Conservation (phyloP, 2,888 invertebrate species). For the Oxytorus armatus region DNA sequence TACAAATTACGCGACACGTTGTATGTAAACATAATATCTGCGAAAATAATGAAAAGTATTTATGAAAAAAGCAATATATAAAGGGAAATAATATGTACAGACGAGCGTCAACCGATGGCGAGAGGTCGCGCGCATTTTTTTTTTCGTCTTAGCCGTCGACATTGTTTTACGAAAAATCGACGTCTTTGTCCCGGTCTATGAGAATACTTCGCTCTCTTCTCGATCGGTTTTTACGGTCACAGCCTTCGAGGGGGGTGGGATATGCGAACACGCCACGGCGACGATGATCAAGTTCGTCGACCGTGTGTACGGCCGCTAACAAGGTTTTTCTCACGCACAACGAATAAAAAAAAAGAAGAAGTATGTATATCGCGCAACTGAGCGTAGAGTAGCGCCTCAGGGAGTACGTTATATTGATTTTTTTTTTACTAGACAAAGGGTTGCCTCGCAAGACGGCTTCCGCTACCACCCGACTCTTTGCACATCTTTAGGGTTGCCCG, state of each 20-base stretch:
- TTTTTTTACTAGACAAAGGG: constrained; percentile 56
- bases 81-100: not conserved
- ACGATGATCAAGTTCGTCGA: constrained; percentile 37
- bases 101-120: constrained; percentile 33
- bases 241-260: constrained; percentile 73
- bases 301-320: constrained; percentile 30
- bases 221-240: constrained; percentile 74
- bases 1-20: not conserved
- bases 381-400: constrained; percentile 53
- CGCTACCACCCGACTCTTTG: constrained; percentile 49
- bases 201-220: constrained; percentile 57
- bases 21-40: too few species aligned
- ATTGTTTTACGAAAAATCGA: constrained; percentile 50
- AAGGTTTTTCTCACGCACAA: constrained; percentile 16
- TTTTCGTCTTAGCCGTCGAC: constrained; percentile 35
- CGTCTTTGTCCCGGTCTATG: constrained; percentile 56
- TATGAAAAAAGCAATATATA: constrained; percentile 5
- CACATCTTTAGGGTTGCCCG: constrained; percentile 54
- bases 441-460: constrained; percentile 46
- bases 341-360: constrained; percentile 4
- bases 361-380: constrained; percentile 47
- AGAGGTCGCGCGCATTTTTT: constrained; percentile 34
- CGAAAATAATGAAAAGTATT: not conserved
- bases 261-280: constrained; percentile 54
- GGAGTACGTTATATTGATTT: constrained; percentile 62